Percentiles rank a stretch among this genome's conserved stretches.
These are phyloP conservation scores for Myripristis jacobus DNA, from an alignment of 2,797 vertebrate species.

Conservation along the genomic window DNA sequence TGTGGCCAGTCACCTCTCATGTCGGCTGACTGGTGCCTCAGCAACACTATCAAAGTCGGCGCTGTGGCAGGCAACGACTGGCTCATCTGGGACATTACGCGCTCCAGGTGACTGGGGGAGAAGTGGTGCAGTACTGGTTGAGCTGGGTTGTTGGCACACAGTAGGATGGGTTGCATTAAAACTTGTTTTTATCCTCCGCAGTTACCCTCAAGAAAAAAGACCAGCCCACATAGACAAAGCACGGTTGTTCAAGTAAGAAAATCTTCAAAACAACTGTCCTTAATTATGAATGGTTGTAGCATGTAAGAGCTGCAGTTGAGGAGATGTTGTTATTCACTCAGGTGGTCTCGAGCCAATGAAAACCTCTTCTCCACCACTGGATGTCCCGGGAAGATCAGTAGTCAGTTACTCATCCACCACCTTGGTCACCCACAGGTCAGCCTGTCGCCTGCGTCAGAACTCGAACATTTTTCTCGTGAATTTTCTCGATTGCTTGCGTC, in stretches of 20 bases:
- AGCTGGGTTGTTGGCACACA: neutral
- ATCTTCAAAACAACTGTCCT: neutral
- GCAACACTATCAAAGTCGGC: constrained; percentile 94
- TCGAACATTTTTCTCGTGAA: neutral
- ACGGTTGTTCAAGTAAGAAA: constrained; percentile 88
- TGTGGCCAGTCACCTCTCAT: constrained; percentile 91
- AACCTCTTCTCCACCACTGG: constrained; percentile 96
- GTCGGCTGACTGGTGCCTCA: constrained; percentile 97
- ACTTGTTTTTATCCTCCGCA: constrained; percentile 66
- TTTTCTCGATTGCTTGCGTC: neutral
- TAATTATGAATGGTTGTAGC: neutral
- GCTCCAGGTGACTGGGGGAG: constrained; percentile 87
- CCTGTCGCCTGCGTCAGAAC: neutral
- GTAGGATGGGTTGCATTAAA: constrained; percentile 9
- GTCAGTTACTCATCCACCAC: constrained; percentile 94
- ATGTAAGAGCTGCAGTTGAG: neutral
- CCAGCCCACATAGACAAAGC: constrained; percentile 93
- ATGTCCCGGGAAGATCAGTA: constrained; percentile 93
- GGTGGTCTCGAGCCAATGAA: constrained; percentile 94
- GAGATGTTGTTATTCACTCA: constrained; percentile 56
- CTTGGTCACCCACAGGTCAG: constrained; percentile 95
- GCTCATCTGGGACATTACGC: constrained; percentile 96
- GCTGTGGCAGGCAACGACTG: constrained; percentile 95
- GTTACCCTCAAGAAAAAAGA: constrained; percentile 95
- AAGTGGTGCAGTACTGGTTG: neutral